Percentiles rank a stretch among this genome's conserved stretches.
Evolutionary conservation across 2,113 vertebrate species (phyloP).

Genomic region (Nasalis larvatus): DNA sequence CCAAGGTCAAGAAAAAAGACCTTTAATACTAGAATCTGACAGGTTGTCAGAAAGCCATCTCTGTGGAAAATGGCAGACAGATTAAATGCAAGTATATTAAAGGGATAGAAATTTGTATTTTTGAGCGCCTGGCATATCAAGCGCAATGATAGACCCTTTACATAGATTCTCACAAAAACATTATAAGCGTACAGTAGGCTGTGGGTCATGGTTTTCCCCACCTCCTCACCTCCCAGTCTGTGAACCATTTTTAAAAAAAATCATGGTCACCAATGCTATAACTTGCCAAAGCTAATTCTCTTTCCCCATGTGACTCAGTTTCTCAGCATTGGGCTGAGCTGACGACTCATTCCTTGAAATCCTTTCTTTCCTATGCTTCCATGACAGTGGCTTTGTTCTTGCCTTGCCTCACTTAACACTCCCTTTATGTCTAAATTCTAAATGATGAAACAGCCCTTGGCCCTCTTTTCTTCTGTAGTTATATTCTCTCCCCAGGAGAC

Average conservation of each 20-base stretch:
- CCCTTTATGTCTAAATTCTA: neutral
- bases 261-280: neutral
- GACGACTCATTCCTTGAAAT: neutral
- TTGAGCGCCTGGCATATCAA: neutral
- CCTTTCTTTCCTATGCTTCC: neutral
- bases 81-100: neutral
- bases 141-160: neutral
- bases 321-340: neutral
- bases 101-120: neutral
- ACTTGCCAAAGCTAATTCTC: neutral
- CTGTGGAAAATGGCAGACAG: neutral
- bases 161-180: neutral
- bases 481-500: neutral
- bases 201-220: rapidly evolving
- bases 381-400: neutral
- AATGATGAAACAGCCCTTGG: neutral
- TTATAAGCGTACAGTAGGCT: neutral
- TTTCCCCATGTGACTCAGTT: neutral
- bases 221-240: neutral
- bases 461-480: neutral
- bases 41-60: neutral
- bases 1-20: constrained; percentile 1
- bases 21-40: neutral
- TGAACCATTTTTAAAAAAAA: neutral
- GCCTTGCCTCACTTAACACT: neutral